These are phyloP conservation scores for Drosophila atripex DNA, from an alignment of 2,888 invertebrate genomes.

Conservation along the genomic window DNA sequence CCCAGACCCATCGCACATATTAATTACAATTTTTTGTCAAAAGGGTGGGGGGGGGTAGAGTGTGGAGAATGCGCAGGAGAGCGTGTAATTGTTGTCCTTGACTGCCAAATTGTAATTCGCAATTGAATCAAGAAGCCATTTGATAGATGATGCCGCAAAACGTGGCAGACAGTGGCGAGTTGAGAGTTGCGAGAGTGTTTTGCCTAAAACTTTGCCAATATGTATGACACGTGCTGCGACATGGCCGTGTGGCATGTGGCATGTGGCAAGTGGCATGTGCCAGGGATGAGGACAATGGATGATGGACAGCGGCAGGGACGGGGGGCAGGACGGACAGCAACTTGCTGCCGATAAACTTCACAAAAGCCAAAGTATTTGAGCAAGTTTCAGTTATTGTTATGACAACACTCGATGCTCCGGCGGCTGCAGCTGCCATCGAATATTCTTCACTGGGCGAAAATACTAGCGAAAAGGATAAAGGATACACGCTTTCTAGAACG, in stretches of 20 bases:
- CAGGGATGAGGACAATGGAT: not conserved
- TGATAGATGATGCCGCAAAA: not conserved
- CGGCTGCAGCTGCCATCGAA: conserved; percentile 1
- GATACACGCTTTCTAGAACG: not conserved
- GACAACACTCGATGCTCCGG: conserved; percentile 40
- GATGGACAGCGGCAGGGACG: too few species aligned
- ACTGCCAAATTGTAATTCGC: conserved; percentile 47
- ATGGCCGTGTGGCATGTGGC: not conserved
- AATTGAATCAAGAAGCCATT: conserved; percentile 43
- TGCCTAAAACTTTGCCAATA: not conserved
- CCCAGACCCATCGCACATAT: conserved; percentile 26
- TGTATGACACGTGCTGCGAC: not conserved
- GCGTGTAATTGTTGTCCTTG: conserved; percentile 48
- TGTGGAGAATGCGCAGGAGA: too few species aligned
- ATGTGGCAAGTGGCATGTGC: too few species aligned
- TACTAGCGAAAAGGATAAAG: not conserved
- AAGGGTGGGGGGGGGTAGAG: too few species aligned
- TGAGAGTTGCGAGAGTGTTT: not conserved
- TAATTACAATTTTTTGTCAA: conserved; percentile 46
- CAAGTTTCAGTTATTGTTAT: conserved; percentile 66
- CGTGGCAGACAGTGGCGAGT: too few species aligned
- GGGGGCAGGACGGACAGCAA: conserved; percentile 1
- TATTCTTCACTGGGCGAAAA: not conserved
- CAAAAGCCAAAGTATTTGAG: conserved; percentile 44
- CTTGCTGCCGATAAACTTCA: conserved; percentile 51